Base-by-base conservation (phyloP, 2,888 invertebrate genomes). In the Hoplodrina ambigua region DNA sequence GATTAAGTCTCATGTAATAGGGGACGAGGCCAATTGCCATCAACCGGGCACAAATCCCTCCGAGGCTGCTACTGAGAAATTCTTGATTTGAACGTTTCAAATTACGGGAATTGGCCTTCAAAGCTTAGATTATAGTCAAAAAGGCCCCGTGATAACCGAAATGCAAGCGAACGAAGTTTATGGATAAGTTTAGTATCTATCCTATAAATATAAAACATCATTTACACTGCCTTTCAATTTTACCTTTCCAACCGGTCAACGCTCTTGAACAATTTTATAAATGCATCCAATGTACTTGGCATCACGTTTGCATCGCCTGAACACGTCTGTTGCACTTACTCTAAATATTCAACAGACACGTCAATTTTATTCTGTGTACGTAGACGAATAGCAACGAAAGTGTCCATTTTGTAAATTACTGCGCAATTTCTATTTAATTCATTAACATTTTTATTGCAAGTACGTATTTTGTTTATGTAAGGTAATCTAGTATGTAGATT, bases 311-410 rank as follows among this genome's bases (percentile, higher is more conserved):
- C 46, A 72, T 41, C 54, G 72, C 19, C 52, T 46, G 44, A 11
- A 50, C 76, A 78, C 78, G 72, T 72, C 37, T 19, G 30, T 11
- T 67, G 20, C 61, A 53, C 58, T 20, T 57, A 52, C 19, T 63
- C 64, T 72, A 62, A 68, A 77, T 77, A 77, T 77, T 77, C 77
- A 77, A 65, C 60, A 68, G 61, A 13, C 52, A 53, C 37, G 17
- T 64, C 64, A 41, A 72, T 53, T 72, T 67, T 63, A 76, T 72
- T 64, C 78, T 25, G 15, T 19, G 25, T 41, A 46, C 55, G 61
- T 65, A 49, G 46, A 61, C 50, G 67, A 70, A 71, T 55, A 55
- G 5, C 76, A 60, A 54, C 52, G 76, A 77, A 77, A 77, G 61
- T 77, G 59, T 70, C 49, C 33, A 52, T 63, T 63, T 72, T 57